Evolutionary conservation across 2,888 invertebrate genomes (phyloP).

Genomic region (Diaprepes abbreviatus): DNA sequence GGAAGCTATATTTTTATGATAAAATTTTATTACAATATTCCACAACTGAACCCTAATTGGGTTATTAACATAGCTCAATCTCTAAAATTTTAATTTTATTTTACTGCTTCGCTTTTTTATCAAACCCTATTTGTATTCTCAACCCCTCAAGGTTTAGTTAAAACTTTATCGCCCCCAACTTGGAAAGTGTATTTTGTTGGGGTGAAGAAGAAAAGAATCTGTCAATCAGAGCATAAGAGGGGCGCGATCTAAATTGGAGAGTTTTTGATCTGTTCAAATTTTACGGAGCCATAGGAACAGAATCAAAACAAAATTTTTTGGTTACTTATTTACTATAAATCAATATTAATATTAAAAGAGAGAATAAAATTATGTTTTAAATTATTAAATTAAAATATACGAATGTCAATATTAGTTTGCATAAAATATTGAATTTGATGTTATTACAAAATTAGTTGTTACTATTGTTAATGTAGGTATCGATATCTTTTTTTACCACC

Average conservation of each 20-base stretch:
- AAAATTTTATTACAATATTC: slow-evolving; percentile 13
- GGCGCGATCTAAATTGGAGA: slow-evolving; percentile 21
- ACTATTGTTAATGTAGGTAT: too few relatives aligned
- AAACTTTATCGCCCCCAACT: slow-evolving; percentile 35
- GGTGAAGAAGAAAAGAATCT: slow-evolving; percentile 22
- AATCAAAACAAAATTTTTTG: too few relatives aligned
- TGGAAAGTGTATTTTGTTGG: slow-evolving; percentile 34
- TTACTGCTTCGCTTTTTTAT: slow-evolving; percentile 34
- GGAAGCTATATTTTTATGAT: background rate
- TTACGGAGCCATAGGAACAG: background rate
- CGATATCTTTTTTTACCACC: too few relatives aligned
- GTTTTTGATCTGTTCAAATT: background rate
- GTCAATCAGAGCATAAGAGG: slow-evolving; percentile 31
- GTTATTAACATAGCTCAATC: slow-evolving; percentile 34
- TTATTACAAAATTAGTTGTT: too few relatives aligned
- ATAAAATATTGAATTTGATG: too few relatives aligned
- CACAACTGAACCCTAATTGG: slow-evolving; percentile 28
- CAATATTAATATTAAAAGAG: too few relatives aligned
- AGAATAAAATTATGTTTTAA: too few relatives aligned
- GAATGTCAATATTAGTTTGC: too few relatives aligned
- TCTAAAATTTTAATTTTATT: slow-evolving; percentile 37
- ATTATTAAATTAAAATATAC: too few relatives aligned
- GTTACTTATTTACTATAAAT: too few relatives aligned
- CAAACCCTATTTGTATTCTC: slow-evolving; percentile 20
- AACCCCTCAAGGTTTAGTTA: slow-evolving; percentile 32